A percentile compares a stretch with the other conserved stretches of the same genome.
Conservation (phyloP, 2,113 vertebrate species). For the Marcusenius ussheri region DNA sequence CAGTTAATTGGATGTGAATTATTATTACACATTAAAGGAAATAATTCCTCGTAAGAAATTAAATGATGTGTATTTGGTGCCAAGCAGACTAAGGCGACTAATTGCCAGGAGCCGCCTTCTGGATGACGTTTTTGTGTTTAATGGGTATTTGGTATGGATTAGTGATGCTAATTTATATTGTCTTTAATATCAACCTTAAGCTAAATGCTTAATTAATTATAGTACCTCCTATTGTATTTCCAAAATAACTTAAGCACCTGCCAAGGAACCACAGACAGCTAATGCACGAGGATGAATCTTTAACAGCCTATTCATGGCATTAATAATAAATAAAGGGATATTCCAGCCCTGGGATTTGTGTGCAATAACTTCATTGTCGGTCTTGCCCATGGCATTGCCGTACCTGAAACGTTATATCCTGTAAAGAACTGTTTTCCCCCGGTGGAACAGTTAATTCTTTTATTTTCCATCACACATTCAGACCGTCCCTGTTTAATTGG, state of each 20-base stretch:
- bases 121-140: not conserved
- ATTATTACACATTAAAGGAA: not conserved
- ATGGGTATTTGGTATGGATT: not conserved
- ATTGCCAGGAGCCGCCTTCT: not conserved
- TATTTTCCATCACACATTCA: conserved; percentile 15
- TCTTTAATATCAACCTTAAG: not conserved
- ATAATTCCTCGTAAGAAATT: not conserved
- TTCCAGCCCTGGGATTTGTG: conserved; percentile 6
- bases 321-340: conserved; percentile 21
- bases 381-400: conserved; percentile 10
- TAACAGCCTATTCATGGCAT: not conserved
- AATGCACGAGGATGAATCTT: not conserved
- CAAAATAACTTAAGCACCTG: not conserved
- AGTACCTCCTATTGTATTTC: not conserved
- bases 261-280: not conserved
- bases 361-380: conserved; percentile 7
- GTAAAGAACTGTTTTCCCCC: conserved; percentile 12
- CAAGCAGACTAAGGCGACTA: not conserved
- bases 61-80: not conserved
- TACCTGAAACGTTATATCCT: conserved; percentile 19
- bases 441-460: conserved; percentile 10
- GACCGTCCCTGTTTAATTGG: conserved; percentile 24
- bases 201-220: conserved; percentile 8
- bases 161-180: not conserved
- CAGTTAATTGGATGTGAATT: not conserved